Base-by-base conservation (phyloP, 2,888 invertebrate genomes). In the Kuschelorhynchus macadamiae region DNA sequence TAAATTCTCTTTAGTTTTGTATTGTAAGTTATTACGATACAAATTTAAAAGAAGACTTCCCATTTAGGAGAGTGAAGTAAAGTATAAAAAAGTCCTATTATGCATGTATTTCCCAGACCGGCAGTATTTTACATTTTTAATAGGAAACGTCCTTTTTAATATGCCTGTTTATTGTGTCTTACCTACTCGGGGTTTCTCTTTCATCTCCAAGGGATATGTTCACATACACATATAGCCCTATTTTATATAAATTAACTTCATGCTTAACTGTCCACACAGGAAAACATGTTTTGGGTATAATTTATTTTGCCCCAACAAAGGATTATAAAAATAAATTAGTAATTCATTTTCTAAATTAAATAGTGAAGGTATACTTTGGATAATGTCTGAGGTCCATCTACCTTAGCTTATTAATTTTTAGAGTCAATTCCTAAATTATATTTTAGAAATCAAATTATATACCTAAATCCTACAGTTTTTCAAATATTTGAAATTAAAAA, bases 91-190 rank as follows among this genome's bases (percentile, higher is more conserved):
- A 46, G 52, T 57, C 44, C 72, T 69, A 81, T 81, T 81, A 80
- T 77, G 80, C 79, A 81, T 81, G 81, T 80, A 81, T 81, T 81
- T 82, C 82, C 81, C 81, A 78, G 77, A 77, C 75, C 77, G 76
- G 77, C 77, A 75, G 78, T 81, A 81, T 81, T 82, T 82, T 82
- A 82, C 79, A 80, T 82, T 82, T 81, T 81, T 81, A 82, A 81
- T 80, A 81, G 81, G 81, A 81, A 80, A 80, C 76, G 80, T 80
- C 80, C 76, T 76, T 80, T 81, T 81, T 80, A 81, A 80, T 79
- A 79, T 78, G 74, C 73, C 73, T 72, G 79, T 78, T 80, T 80
- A 80, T 78, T 78, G 76, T 77, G 71, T 79, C 77, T 71, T 71
- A 73, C 70, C 65, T 66, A 60, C 47, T 39, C 17, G 33, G 60